Base-by-base conservation (phyloP, 2,113 vertebrate genomes). In the Smithornis capensis region DNA sequence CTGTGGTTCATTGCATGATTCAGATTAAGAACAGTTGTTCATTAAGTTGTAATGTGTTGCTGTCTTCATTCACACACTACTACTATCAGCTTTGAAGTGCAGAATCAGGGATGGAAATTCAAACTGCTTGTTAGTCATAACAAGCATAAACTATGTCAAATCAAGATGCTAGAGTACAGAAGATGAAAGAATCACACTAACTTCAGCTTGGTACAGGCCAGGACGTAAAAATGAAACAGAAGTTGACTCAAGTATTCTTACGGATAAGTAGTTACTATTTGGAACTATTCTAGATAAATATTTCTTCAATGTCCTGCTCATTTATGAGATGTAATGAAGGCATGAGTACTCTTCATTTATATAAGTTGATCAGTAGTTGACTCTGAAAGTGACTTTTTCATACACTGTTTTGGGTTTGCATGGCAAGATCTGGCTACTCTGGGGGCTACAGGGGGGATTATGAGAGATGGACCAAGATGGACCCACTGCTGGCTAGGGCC, bases 401-500 rank as follows among this genome's bases (percentile, higher is more conserved):
- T 52, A 19, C 4, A 15, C 6, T 59, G 27, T 18, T 14, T 55
- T 60, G 16, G 11, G 7, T 37, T 92, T 59, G 7, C 5, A 6
- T 27, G 28, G 22, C 25, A 50, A 55, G 10, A 5, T 27, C 10
- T 60, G 35, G 33, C 25, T 47, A 47, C 9, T 2, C 4, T 7
- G 28, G 25, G 4, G 18, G 12, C 28, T 75, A 50, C 10, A 40
- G 22, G 8, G 10, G 7, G 5, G 22, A 24, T 77, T 68, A 17
- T 42, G 12, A 28, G 14, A 42, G n/a, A 60, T 6, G 8, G 6
- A 37, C 35, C 31, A 52, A 37, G 37, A 63, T 0, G 3, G 8
- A 47, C 3, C 8, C 3, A 6, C 10, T 0, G 0, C 40, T 44
- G 35, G 14, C 24, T 28, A 64, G 15, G 28, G 17, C 49, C 2